Conservation (phyloP, 2,797 vertebrate species). For the Xenopus petersii region DNA sequence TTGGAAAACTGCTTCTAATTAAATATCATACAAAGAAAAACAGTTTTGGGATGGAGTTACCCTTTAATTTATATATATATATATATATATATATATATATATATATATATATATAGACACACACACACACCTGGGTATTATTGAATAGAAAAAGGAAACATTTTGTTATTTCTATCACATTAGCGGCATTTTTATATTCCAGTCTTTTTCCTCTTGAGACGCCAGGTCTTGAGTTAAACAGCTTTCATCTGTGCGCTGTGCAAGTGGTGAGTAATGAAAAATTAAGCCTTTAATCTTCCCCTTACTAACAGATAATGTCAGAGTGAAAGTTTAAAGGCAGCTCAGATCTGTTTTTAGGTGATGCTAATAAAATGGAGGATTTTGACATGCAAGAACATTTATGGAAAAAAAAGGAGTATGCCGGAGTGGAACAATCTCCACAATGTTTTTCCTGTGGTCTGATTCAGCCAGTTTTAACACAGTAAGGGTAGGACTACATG, state of each 20-base stretch:
- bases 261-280: conserved; percentile 37
- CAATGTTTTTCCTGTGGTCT: too few relatives aligned
- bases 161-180: conserved; percentile 12
- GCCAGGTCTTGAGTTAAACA: conserved; percentile 21
- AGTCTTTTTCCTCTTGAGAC: conserved; percentile 15
- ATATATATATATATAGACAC: not conserved
- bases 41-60: too few relatives aligned
- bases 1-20: too few relatives aligned
- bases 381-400: not conserved
- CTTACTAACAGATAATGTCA: conserved; percentile 36
- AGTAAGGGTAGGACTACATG: too few relatives aligned
- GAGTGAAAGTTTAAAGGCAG: conserved; percentile 21
- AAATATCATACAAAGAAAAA: too few relatives aligned
- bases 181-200: conserved; percentile 11
- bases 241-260: conserved; percentile 11
- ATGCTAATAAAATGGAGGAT: conserved; percentile 13
- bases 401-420: too few relatives aligned
- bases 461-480: too few relatives aligned
- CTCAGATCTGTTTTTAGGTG: conserved; percentile 18
- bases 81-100: not conserved
- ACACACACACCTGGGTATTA: not conserved
- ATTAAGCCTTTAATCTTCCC: conserved; percentile 44
- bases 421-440: too few relatives aligned
- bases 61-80: not conserved
- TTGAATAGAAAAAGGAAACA: not conserved